These are phyloP conservation scores for Scelioninae gen. 1 DNA, from an alignment of 2,888 invertebrate species.

Conservation along the genomic window DNA sequence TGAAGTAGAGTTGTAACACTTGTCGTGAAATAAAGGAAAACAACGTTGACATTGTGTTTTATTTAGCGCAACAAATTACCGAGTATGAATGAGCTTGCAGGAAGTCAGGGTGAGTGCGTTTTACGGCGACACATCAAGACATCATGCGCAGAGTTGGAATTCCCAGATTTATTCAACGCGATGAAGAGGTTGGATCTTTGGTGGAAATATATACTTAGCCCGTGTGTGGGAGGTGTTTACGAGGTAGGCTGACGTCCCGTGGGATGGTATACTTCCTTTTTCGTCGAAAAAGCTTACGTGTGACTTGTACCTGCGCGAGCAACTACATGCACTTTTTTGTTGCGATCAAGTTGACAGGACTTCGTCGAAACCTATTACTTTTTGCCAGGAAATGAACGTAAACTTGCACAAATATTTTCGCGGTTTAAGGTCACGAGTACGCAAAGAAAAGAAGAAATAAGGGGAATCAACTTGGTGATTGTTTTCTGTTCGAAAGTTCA, in stretches of 20 bases:
- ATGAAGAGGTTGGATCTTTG: slow-evolving; percentile 73
- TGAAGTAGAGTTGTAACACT: slow-evolving; percentile 38
- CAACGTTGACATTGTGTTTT: slow-evolving; percentile 53
- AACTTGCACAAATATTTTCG: slow-evolving; percentile 27
- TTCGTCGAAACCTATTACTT: slow-evolving; percentile 52
- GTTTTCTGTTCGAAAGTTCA: slow-evolving; percentile 47
- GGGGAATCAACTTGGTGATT: slow-evolving; percentile 13
- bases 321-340: slow-evolving; percentile 49
- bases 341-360: slow-evolving; percentile 43
- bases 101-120: slow-evolving; percentile 57
- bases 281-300: slow-evolving; percentile 52
- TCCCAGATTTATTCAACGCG: slow-evolving; percentile 73
- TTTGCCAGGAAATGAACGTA: neutral
- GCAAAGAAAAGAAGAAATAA: neutral
- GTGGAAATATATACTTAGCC: slow-evolving; percentile 68
- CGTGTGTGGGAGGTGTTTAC: slow-evolving; percentile 78
- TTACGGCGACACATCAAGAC: slow-evolving; percentile 78
- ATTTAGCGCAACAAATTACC: slow-evolving; percentile 59
- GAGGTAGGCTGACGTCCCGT: slow-evolving; percentile 76
- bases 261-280: slow-evolving; percentile 72
- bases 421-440: slow-evolving; percentile 14
- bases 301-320: slow-evolving; percentile 50
- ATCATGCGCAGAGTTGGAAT: slow-evolving; percentile 75
- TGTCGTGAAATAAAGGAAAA: slow-evolving; percentile 47
- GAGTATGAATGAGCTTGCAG: slow-evolving; percentile 59